Conservation (phyloP, 2,888 invertebrate species). For the Himalopsyche japonica region DNA sequence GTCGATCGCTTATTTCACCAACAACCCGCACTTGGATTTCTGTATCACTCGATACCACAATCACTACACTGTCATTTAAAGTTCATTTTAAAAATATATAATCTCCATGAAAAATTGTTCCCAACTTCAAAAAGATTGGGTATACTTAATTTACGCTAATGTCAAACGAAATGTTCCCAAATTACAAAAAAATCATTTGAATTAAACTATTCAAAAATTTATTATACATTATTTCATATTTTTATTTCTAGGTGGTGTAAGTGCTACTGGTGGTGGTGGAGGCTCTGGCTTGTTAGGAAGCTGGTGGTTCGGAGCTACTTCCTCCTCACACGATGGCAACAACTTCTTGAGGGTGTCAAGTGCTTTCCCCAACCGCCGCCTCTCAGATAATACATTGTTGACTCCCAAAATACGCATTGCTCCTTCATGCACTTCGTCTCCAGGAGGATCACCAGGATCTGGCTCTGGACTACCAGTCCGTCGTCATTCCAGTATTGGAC, state of each 20-base stretch:
- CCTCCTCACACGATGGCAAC: conserved; percentile 77
- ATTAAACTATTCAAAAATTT: no score
- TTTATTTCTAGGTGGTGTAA: conserved; percentile 2
- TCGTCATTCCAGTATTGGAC: conserved; percentile 89
- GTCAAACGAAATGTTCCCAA: no score
- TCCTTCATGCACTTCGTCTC: conserved; percentile 85
- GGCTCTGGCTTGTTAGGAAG: conserved; percentile 70
- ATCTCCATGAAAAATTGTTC: no score
- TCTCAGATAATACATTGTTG: conserved; percentile 91
- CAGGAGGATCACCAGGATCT: conserved; percentile 71
- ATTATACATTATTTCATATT: neutral
- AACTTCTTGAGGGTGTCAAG: conserved; percentile 84
- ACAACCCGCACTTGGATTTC: no score
- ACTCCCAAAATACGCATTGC: conserved; percentile 87
- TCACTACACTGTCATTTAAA: no score
- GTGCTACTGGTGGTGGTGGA: conserved; percentile 42
- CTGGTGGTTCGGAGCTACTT: conserved; percentile 84
- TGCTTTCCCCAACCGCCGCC: conserved; percentile 82
- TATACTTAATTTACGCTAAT: no score
- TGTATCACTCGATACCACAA: no score
- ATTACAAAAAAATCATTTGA: no score
- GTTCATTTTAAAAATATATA: no score
- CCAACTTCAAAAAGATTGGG: no score
- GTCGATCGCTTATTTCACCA: no score
- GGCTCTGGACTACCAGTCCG: conserved; percentile 80